These are phyloP conservation scores for Nomada fabriciana DNA, from an alignment of 2,888 invertebrate species.

Conservation along the genomic window DNA sequence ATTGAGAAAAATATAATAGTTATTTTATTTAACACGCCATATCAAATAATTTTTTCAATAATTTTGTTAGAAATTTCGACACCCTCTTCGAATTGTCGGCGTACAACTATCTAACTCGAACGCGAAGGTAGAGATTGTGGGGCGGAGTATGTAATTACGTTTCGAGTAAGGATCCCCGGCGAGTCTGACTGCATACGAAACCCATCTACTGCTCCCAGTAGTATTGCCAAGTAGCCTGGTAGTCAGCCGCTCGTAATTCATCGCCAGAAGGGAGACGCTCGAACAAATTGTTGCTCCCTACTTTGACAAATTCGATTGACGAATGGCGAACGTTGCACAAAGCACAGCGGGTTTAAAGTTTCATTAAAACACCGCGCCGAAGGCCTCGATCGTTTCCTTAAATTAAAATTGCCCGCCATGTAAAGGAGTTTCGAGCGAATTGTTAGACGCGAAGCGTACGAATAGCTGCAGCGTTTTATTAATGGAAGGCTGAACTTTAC, in stretches of 20 bases:
- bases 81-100: background rate
- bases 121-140: background rate
- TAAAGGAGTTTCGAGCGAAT: background rate
- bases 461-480: background rate
- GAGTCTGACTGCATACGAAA: conserved; percentile 35
- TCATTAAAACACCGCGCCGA: background rate
- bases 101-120: background rate
- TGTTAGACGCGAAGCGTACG: background rate
- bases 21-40: too few species aligned
- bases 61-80: background rate
- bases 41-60: too few species aligned
- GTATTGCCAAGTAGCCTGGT: conserved; percentile 2
- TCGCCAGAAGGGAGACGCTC: conserved; percentile 3
- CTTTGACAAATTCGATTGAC: conserved; percentile 17
- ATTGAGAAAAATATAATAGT: too few species aligned
- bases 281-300: conserved; percentile 8
- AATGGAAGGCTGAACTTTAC: background rate
- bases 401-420: background rate
- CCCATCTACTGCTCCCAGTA: conserved; percentile 37
- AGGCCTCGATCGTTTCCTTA: background rate
- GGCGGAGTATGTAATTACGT: background rate
- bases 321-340: background rate
- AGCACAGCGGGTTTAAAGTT: background rate
- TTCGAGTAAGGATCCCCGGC: conserved; percentile 1
- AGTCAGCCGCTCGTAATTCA: conserved; percentile 25